Conservation (phyloP, 2,888 invertebrate species). For the Argyresthia goedartella region DNA sequence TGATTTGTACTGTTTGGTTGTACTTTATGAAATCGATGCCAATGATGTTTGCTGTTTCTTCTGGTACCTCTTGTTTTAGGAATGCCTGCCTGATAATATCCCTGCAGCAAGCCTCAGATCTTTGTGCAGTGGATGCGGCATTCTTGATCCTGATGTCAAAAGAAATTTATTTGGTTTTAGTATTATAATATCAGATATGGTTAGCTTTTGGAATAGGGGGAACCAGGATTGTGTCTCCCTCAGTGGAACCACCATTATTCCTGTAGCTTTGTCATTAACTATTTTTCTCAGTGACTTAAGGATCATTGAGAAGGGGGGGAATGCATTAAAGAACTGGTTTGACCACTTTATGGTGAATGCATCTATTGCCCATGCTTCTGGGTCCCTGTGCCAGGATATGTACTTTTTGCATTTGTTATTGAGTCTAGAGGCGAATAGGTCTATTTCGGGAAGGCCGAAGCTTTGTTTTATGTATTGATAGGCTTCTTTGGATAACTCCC, state of each 20-base stretch:
- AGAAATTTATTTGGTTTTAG: background rate
- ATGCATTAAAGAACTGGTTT: background rate
- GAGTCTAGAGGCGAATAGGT: background rate
- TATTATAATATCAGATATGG: background rate
- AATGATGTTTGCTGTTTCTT: background rate
- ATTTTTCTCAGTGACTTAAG: background rate
- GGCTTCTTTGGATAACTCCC: background rate
- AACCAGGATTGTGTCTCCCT: background rate
- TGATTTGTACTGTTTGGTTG: constrained; percentile 2
- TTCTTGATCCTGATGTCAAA: background rate
- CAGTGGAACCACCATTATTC: background rate
- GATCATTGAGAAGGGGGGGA: background rate
- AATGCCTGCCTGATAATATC: constrained; percentile 2
- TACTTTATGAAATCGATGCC: constrained; percentile 2
- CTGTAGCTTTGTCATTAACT: background rate
- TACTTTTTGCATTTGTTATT: background rate
- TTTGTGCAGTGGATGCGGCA: background rate
- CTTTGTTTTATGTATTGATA: background rate
- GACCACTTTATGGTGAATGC: background rate
- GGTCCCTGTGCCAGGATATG: background rate
- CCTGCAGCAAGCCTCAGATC: constrained; percentile 9
- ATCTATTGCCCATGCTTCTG: background rate
- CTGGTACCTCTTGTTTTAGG: background rate
- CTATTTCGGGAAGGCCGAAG: background rate
- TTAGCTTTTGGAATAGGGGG: background rate